Percentiles rank a stretch among this genome's conserved stretches.
Evolutionary conservation across 2,797 vertebrate species (phyloP).

Genomic region (Distichodus sexfasciatus): DNA sequence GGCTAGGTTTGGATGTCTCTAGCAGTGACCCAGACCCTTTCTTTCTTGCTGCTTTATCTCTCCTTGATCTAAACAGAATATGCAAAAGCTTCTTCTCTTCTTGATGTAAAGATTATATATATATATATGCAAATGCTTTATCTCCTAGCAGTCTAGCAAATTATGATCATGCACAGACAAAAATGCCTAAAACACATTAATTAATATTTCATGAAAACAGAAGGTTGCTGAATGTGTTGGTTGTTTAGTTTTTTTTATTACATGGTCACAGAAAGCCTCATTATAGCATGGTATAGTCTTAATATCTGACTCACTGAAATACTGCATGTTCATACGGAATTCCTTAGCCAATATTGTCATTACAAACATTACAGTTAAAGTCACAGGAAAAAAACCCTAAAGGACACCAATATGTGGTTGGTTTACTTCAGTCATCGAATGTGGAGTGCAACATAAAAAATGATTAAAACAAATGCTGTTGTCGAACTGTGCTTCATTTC

Average conservation of each 20-base stretch:
- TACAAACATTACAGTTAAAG: neutral
- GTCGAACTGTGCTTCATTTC: neutral
- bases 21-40: constrained; percentile 5
- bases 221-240: constrained; percentile 31
- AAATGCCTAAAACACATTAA: constrained; percentile 24
- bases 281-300: constrained; percentile 3
- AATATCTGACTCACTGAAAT: neutral
- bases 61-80: constrained; percentile 9
- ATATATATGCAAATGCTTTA: constrained; percentile 27
- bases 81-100: constrained; percentile 28
- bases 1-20: constrained; percentile 7
- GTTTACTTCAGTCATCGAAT: constrained; percentile 10
- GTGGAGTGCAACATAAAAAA: neutral
- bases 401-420: neutral
- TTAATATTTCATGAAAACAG: constrained; percentile 31
- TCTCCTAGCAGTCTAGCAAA: constrained; percentile 21
- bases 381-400: constrained; percentile 6
- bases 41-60: constrained; percentile 28
- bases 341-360: constrained; percentile 9
- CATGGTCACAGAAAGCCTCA: neutral
- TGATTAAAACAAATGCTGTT: constrained; percentile 11
- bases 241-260: constrained; percentile 26
- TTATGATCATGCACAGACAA: constrained; percentile 16
- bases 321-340: constrained; percentile 21
- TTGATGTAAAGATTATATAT: no score